Evolutionary conservation across 2,888 invertebrate genomes (phyloP).

Genomic region (Cyrtodaria siliqua): DNA sequence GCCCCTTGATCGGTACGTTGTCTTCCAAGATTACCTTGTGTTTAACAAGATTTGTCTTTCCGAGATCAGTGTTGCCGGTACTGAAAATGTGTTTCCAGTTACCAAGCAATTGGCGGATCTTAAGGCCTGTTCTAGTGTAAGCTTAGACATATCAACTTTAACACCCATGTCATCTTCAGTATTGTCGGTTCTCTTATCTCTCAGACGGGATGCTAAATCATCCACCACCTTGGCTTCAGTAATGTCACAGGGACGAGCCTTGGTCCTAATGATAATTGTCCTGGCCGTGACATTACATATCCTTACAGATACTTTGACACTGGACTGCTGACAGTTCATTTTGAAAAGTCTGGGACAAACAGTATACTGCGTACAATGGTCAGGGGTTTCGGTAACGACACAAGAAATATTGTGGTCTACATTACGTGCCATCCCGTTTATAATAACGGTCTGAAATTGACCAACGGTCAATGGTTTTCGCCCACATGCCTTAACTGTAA

Average conservation of each 20-base stretch:
- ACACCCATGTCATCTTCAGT: too few relatives aligned
- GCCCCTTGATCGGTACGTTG: not conserved
- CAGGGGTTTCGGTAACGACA: too few relatives aligned
- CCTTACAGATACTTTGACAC: not conserved
- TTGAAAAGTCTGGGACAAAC: too few relatives aligned
- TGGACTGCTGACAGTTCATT: too few relatives aligned
- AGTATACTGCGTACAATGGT: too few relatives aligned
- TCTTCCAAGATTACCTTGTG: not conserved
- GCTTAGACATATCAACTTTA: not conserved
- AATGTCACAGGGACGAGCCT: too few relatives aligned
- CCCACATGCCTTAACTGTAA: too few relatives aligned
- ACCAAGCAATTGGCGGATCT: not conserved
- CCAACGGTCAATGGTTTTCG: not conserved
- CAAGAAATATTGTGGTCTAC: too few relatives aligned
- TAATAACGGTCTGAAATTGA: not conserved
- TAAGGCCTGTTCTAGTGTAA: not conserved
- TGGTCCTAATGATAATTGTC: too few relatives aligned
- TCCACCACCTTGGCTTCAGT: conserved; percentile 11
- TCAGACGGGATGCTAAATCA: not conserved
- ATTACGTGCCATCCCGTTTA: too few relatives aligned
- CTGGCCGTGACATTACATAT: too few relatives aligned
- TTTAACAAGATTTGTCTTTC: conserved; percentile 7
- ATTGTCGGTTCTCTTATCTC: too few relatives aligned
- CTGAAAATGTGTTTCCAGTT: conserved; percentile 11
- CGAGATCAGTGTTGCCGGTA: not conserved